These are phyloP conservation scores for Notospermus geniculatus DNA, from an alignment of 1,140 invertebrate genomes.

Conservation along the genomic window DNA sequence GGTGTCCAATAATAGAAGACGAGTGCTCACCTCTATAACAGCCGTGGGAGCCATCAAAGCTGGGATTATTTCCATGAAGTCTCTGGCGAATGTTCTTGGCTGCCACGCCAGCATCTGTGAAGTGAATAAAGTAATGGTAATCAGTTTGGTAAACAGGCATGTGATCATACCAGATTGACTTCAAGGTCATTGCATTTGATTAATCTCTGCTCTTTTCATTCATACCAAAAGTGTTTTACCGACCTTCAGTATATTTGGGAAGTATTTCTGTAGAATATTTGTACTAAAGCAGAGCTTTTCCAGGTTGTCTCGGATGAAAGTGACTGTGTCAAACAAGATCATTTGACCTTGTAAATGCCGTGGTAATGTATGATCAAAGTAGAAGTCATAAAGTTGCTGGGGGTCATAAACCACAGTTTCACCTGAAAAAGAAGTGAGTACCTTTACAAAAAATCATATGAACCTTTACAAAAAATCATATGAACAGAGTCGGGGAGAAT, in stretches of 20 bases:
- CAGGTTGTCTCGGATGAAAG: slow-evolving; percentile 40
- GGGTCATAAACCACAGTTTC: slow-evolving; percentile 44
- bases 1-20: slow-evolving; percentile 41
- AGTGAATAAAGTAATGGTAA: not conserved
- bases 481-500: too few species aligned
- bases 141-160: slow-evolving; percentile 2
- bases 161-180: too few species aligned
- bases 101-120: slow-evolving; percentile 49
- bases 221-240: too few species aligned
- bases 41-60: slow-evolving; percentile 40
- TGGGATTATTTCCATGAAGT: slow-evolving; percentile 42
- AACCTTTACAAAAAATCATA: too few species aligned
- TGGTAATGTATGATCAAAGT: slow-evolving; percentile 33
- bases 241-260: slow-evolving; percentile 53
- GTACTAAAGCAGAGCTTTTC: slow-evolving; percentile 38
- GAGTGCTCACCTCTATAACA: slow-evolving; percentile 45
- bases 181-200: too few species aligned
- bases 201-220: not conserved
- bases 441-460: not conserved
- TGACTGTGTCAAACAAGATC: slow-evolving; percentile 37
- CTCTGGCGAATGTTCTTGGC: slow-evolving; percentile 40
- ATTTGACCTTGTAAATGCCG: slow-evolving; percentile 27
- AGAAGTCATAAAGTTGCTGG: slow-evolving; percentile 31
- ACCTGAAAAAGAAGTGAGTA: slow-evolving; percentile 29
- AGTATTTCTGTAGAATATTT: slow-evolving; percentile 38